A percentile compares a stretch with the other conserved stretches of the same genome.
Evolutionary conservation across 2,113 vertebrate species (phyloP).

Genomic region (Saguinus midas): DNA sequence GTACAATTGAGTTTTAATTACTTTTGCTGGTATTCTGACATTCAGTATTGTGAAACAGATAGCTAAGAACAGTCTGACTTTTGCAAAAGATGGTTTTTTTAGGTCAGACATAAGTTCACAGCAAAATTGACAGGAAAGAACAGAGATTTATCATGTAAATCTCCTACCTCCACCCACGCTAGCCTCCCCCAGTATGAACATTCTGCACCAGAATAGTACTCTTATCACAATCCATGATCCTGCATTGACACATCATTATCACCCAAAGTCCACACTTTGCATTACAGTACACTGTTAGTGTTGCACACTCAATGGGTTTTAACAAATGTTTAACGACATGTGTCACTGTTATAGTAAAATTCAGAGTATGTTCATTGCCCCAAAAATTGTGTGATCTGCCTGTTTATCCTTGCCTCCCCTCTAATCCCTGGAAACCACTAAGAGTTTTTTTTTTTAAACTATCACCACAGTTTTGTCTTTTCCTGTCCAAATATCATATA

Average conservation of each 20-base stretch:
- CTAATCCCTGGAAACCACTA: neutral
- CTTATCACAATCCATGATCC: neutral
- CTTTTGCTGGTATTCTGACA: neutral
- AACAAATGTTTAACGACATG: neutral
- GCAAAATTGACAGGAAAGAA: neutral
- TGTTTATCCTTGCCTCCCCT: too few species aligned
- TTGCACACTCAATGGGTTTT: neutral
- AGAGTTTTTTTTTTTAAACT: neutral
- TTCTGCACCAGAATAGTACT: too few species aligned
- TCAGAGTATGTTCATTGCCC: too few species aligned
- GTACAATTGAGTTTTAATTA: neutral
- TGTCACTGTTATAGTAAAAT: neutral
- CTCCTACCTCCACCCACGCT: neutral
- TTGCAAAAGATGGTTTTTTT: neutral
- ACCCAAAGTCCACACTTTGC: too few species aligned
- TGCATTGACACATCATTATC: neutral
- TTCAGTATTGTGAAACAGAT: neutral
- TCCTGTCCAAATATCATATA: neutral
- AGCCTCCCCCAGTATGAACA: neutral
- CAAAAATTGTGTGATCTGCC: neutral
- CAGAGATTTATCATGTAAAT: neutral
- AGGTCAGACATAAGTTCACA: neutral
- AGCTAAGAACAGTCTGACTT: neutral
- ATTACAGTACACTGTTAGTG: too few species aligned
- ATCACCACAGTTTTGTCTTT: neutral